Percentiles rank a stretch among this genome's conserved stretches.
phyloP scores from a whole-genome alignment of 2,797 vertebrate genomes.

The Lerista edwardsae region DNA sequence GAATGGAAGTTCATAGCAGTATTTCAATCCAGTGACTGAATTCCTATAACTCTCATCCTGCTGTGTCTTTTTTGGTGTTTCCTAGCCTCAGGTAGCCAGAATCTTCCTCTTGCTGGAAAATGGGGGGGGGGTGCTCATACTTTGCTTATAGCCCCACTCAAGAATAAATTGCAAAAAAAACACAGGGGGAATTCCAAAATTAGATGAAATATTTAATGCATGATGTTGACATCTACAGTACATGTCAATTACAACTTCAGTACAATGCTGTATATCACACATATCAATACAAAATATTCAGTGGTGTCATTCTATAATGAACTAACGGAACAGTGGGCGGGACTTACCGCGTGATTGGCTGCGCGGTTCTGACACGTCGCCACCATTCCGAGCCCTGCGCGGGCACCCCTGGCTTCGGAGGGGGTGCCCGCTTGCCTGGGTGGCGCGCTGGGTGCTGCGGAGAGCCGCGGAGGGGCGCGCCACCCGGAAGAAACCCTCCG shows the following conservation, averaged over 20 bases:
- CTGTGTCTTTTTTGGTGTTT: not conserved
- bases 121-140: not conserved
- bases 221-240: not conserved
- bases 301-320: no score
- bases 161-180: not conserved
- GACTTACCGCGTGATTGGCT: no score
- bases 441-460: no score
- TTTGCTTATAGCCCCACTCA: not conserved
- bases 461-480: no score
- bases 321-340: no score
- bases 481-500: no score
- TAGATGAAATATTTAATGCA: not conserved
- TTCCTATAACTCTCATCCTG: not conserved
- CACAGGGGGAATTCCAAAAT: no score
- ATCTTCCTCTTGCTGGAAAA: not conserved
- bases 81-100: not conserved
- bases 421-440: no score
- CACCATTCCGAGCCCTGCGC: no score
- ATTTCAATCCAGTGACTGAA: not conserved
- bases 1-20: slow-evolving; percentile 5
- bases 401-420: no score
- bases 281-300: not conserved
- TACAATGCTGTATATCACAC: no score
- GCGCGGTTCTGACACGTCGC: no score
- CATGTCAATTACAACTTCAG: not conserved